Evolutionary conservation across 2,113 vertebrate species (phyloP), one percentile per base, ranked within the genome.

Genomic region (Pachypanchax playfairii): DNA sequence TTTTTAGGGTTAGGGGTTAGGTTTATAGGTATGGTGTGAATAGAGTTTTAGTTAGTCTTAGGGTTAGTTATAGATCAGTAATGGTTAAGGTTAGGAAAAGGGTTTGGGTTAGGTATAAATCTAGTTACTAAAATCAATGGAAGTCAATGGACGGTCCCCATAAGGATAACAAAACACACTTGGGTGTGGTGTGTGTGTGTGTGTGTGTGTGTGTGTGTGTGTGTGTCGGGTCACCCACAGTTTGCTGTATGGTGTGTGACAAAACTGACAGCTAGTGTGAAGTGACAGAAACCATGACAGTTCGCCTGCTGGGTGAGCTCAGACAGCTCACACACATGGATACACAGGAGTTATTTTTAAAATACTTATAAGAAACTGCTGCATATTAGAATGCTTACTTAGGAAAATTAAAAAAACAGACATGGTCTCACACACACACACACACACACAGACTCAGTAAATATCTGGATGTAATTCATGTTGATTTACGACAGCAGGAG

Each of bases 211-310:
- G 59, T 66, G 64, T 65, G 70, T 73, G 75, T 60, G 50, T 65
- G 61, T 70, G 70, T 77, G 79, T 53, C 39, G 14, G 75, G 70
- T 86, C 77, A 64, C 77, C 38, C 31, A 22, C 57, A 59, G 55
- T 67, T 63, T 77, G 21, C 65, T 46, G 48, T 5, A 4, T 25
- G 43, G 55, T 73, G 70, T 70, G 60, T 31, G 68, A 75, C 64
- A 39, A 52, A 61, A 31, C 49, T 81, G 81, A 76, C 78, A 79
- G 70, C 73, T 46, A 48, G 81, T 86, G 88, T 88, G 76, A 77
- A 57, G 63, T 83, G 85, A 90, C 65, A 49, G 29, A 59, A 87
- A 80, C 73, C 86, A 85, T 71, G 65, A 70, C 85, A 62, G 75
- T 62, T 53, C 67, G 51, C 39, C 55, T 47, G 54, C 43, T 35